Evolutionary conservation across 2,797 vertebrate species (phyloP).

Genomic region (Paguma larvata): DNA sequence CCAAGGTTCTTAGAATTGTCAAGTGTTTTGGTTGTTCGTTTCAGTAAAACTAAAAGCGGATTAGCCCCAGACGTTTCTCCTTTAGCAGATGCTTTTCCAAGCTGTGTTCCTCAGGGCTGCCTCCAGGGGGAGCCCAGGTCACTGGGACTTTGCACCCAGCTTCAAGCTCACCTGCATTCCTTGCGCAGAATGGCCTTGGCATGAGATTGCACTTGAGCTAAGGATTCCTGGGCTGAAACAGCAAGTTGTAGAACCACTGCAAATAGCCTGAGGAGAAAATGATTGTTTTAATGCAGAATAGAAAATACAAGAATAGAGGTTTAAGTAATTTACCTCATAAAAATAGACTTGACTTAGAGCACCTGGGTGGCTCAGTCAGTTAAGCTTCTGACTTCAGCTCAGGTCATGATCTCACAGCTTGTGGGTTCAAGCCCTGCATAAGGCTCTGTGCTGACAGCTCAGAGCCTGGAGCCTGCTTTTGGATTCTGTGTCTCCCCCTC

Average conservation of each 20-base stretch:
- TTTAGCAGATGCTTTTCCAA: not conserved
- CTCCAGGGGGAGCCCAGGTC: conserved; percentile 48
- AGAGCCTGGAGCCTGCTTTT: too few species aligned
- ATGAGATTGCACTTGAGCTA: not conserved
- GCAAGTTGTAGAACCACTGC: not conserved
- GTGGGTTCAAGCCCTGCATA: too few species aligned
- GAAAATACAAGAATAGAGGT: not conserved
- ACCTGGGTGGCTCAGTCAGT: too few species aligned
- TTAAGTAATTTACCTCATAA: not conserved
- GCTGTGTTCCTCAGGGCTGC: not conserved
- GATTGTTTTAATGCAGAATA: not conserved
- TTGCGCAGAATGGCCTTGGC: not conserved
- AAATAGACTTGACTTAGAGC: not conserved
- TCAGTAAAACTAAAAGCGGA: not conserved
- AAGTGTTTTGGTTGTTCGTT: not conserved
- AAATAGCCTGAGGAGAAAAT: not conserved
- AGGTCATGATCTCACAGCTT: too few species aligned
- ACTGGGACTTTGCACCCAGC: not conserved
- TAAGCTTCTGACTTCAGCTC: too few species aligned
- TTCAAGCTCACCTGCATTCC: not conserved
- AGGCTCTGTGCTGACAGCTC: too few species aligned
- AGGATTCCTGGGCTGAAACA: not conserved
- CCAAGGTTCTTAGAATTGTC: not conserved
- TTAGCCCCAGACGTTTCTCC: too few species aligned
- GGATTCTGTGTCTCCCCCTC: too few species aligned